Percentiles rank a stretch among this genome's conserved stretches.
phyloP scores from a whole-genome alignment of 2,113 vertebrate genomes.

The Plotosus lineatus region DNA sequence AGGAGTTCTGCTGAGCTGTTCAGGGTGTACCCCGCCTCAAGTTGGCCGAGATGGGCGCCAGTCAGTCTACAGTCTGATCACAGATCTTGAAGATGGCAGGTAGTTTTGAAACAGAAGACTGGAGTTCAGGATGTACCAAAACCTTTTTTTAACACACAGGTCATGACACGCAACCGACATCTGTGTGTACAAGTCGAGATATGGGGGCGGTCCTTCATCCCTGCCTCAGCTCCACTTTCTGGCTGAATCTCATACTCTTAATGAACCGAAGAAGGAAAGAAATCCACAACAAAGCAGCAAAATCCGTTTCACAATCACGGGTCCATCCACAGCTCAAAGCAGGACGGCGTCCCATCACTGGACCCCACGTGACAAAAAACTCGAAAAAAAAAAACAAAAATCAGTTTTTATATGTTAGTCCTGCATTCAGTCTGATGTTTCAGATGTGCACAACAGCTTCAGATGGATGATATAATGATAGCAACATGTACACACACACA shows the following conservation, averaged over 20 bases:
- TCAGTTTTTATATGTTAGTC: too few species aligned
- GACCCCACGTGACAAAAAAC: slow-evolving; percentile 7
- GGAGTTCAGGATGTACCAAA: neutral
- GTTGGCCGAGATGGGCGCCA: too few species aligned
- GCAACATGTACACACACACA: too few species aligned
- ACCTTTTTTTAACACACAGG: neutral
- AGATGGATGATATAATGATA: too few species aligned
- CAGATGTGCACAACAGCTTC: too few species aligned
- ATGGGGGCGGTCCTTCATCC: neutral
- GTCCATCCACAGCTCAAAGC: neutral
- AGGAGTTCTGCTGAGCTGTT: too few species aligned
- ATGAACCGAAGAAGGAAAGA: neutral
- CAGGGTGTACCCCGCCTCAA: too few species aligned
- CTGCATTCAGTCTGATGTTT: too few species aligned
- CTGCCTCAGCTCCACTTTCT: neutral
- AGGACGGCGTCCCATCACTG: neutral
- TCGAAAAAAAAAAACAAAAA: slow-evolving; percentile 45
- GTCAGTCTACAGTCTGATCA: neutral
- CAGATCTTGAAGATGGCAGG: neutral
- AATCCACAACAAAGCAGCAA: neutral
- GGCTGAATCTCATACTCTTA: neutral
- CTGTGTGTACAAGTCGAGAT: neutral
- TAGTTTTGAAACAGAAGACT: neutral
- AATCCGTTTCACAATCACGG: neutral
- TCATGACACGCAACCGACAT: neutral